Base-by-base conservation (phyloP, 1,140 invertebrate genomes). In the Leptinotarsa lineolata region DNA sequence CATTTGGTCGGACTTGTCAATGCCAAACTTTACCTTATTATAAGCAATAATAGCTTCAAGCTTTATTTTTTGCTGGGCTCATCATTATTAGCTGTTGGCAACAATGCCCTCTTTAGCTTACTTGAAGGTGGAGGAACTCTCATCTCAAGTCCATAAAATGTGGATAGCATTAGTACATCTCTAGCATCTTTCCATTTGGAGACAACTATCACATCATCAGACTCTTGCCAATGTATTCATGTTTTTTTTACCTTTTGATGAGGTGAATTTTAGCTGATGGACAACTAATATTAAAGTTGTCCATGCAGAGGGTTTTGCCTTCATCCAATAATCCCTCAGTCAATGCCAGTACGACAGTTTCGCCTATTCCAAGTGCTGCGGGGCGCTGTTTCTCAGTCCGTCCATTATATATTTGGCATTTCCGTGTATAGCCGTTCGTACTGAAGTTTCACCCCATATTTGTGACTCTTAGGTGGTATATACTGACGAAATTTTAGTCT, bases 171-270 rank as follows among this genome's bases (percentile, higher is more conserved):
- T 13, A 84, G 73, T 16, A 85, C 84, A 74, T 85, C 82, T 65
- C 81, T 71, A 74, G 84, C 85, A 76, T 85, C 83, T 80, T 81
- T 84, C 84, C 85, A 87, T 80, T 83, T 82, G 39, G 83, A 65
- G 12, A 87, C 77, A 58, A 81, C 82, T 75, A 86, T 81, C 46
- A 81, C 76, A 75, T 84, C 78, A 81, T 80, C 81, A 22, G 81
- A 84, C 76, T 75, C 72, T 77, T 24, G 77, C 46, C 48, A 68
- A 59, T 61, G 65, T 72, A 71, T 85, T 80, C 24, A 82, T 81
- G 79, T 74, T 76, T 77, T 54, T 54, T 16, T 54, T n/a, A n/a
- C 2, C 73, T 86, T 73, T 79, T 83, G 24, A 79, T 70, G 68
- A 85, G 72, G 76, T 85, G 77, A 76, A 79, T 73, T 67, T 84